These are phyloP conservation scores for Capromys pilorides DNA, from an alignment of 2,797 vertebrate genomes.

Conservation along the genomic window DNA sequence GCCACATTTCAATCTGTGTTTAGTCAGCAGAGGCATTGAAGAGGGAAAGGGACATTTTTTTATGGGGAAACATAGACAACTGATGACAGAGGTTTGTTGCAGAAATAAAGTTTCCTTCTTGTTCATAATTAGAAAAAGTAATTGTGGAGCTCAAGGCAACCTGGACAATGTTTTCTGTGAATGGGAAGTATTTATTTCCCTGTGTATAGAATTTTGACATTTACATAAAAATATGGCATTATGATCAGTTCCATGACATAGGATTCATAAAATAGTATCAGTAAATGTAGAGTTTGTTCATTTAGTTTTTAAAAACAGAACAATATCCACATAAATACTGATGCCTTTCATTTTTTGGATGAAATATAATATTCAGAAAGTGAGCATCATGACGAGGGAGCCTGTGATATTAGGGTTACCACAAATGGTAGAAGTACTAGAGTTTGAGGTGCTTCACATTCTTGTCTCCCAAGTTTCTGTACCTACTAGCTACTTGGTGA, in stretches of 20 bases:
- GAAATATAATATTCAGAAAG: neutral
- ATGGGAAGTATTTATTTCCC: neutral
- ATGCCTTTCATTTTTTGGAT: constrained; percentile 15
- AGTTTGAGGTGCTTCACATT: neutral
- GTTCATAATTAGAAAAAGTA: neutral
- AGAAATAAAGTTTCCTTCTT: constrained; percentile 31
- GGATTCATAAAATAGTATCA: neutral
- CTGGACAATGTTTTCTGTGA: neutral
- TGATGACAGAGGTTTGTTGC: constrained; percentile 47
- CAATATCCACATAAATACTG: neutral
- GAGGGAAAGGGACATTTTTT: constrained; percentile 5
- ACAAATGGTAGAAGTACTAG: neutral
- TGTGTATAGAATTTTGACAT: neutral
- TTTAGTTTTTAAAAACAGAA: constrained; percentile 39
- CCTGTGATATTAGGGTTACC: neutral
- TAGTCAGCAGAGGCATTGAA: neutral
- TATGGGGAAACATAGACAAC: neutral
- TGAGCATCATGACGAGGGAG: neutral
- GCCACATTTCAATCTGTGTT: neutral
- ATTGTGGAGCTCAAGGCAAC: neutral
- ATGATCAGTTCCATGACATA: neutral
- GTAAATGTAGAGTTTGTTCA: neutral
- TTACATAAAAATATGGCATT: neutral
- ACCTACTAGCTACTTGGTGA: neutral
- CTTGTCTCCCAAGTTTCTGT: neutral